Conservation (phyloP, 1,140 invertebrate species). For the Vanessa tameamea region DNA sequence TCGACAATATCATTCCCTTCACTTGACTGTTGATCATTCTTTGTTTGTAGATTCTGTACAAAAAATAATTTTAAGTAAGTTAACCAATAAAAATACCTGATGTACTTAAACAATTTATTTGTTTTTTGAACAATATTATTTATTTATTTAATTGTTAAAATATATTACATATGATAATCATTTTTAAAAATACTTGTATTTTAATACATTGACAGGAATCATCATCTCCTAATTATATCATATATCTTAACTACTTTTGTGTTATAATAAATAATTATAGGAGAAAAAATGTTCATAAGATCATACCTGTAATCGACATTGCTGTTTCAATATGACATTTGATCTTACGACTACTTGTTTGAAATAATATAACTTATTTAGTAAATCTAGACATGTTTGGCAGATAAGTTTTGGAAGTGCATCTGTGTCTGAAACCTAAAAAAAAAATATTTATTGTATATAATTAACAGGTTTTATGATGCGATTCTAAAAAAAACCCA, state of each 20-base stretch:
- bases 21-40: slow-evolving; percentile 33
- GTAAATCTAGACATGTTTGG: slow-evolving; percentile 66
- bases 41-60: slow-evolving; percentile 39
- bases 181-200: too few relatives aligned
- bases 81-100: background rate
- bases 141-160: background rate
- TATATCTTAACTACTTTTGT: too few relatives aligned
- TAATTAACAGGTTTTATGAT: too few relatives aligned
- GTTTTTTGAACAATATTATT: background rate
- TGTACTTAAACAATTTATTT: too few relatives aligned
- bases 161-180: too few relatives aligned
- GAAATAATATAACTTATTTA: slow-evolving; percentile 75
- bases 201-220: too few relatives aligned
- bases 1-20: slow-evolving; percentile 44
- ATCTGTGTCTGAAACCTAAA: slow-evolving; percentile 65
- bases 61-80: background rate
- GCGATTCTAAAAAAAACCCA: background rate
- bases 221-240: too few relatives aligned
- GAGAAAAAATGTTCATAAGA: background rate
- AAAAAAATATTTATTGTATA: background rate
- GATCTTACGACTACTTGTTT: slow-evolving; percentile 74
- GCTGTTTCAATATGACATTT: slow-evolving; percentile 67
- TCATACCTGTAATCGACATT: slow-evolving; percentile 47
- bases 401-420: slow-evolving; percentile 70
- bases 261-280: too few relatives aligned